These are phyloP conservation scores for Harpagus bidentatus DNA, from an alignment of 2,113 vertebrate genomes.

Conservation along the genomic window DNA sequence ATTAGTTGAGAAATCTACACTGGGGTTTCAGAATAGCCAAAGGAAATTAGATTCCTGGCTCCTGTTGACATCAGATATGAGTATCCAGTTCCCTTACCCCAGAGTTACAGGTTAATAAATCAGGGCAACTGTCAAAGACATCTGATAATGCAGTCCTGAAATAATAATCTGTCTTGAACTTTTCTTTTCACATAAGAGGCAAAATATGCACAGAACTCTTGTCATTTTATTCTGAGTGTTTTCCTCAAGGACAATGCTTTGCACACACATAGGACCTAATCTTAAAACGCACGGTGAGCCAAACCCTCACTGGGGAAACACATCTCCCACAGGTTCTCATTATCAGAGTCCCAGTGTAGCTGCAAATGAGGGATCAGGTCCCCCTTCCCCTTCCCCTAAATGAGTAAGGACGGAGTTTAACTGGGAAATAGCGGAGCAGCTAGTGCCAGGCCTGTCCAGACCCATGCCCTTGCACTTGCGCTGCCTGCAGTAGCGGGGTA, in stretches of 20 bases:
- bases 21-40: neutral
- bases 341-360: neutral
- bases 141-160: neutral
- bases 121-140: neutral
- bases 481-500: neutral
- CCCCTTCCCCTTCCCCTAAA: neutral
- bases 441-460: neutral
- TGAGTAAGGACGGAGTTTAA: neutral
- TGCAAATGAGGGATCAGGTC: neutral
- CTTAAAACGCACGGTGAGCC: neutral
- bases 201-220: neutral
- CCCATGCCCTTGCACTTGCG: accelerated
- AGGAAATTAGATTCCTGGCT: neutral
- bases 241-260: neutral
- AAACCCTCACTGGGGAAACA: neutral
- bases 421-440: accelerated
- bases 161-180: neutral
- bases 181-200: neutral
- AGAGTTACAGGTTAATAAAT: neutral
- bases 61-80: neutral
- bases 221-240: neutral
- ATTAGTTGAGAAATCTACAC: neutral
- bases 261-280: neutral
- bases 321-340: neutral
- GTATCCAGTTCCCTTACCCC: neutral